Evolutionary conservation across 1,140 invertebrate genomes (phyloP).

Genomic region (Drosophila chauvacae): DNA sequence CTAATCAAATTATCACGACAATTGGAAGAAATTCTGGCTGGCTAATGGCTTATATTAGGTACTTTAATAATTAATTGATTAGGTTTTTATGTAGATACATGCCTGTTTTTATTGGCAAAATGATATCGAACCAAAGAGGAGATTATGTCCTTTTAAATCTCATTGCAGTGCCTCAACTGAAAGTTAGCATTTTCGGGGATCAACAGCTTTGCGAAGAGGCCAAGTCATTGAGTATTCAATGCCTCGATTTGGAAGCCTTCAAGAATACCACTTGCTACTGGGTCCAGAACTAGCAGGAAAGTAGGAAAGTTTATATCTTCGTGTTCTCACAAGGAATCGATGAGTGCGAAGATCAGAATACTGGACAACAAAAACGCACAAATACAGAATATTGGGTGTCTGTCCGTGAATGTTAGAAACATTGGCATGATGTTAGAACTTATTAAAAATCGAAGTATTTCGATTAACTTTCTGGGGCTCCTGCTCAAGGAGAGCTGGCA

Average conservation of each 20-base stretch:
- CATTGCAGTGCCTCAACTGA: too few relatives aligned
- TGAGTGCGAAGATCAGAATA: constrained; percentile 7
- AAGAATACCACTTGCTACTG: neutral
- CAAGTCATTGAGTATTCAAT: constrained; percentile 3
- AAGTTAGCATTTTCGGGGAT: too few relatives aligned
- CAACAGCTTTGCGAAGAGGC: neutral
- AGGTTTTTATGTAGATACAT: neutral
- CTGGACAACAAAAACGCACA: constrained; percentile 6
- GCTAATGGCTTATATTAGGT: neutral
- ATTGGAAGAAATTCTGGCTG: neutral
- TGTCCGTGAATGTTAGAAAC: constrained; percentile 19
- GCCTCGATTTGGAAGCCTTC: constrained; percentile 3
- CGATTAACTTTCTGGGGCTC: constrained; percentile 18
- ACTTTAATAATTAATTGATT: neutral
- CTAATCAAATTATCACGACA: neutral
- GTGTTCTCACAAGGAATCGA: constrained; percentile 12
- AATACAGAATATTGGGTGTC: constrained; percentile 1
- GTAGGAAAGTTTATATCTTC: constrained; percentile 16
- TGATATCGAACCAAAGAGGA: too few relatives aligned
- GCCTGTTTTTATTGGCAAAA: neutral
- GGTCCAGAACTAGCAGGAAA: neutral
- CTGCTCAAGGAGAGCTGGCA: constrained; percentile 23
- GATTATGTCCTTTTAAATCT: too few relatives aligned
- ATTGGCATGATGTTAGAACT: constrained; percentile 1
- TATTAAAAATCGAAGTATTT: constrained; percentile 2